Evolutionary conservation across 2,797 vertebrate species (phyloP), one percentile per base, ranked within the genome.

Genomic region (Siniperca obscura): DNA sequence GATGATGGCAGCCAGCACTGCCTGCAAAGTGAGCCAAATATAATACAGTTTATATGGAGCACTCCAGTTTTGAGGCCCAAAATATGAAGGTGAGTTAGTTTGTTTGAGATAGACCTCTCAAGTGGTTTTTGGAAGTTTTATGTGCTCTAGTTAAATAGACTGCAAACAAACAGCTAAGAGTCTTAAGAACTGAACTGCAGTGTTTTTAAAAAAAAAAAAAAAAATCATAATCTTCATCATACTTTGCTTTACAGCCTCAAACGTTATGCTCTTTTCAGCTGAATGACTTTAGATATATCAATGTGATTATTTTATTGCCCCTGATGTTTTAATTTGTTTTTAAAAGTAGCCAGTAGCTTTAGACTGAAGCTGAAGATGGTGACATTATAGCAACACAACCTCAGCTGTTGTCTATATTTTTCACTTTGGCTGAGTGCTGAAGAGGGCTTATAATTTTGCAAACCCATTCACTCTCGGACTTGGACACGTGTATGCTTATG

Each of bases 1-100:
- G 75, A 99, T 95, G 76, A 96, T 96, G 62, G 97, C 95, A 17
- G 98, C 93, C 91, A 99, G 89, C 75, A 98, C 96, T 0, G 98
- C 97, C 98, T 99, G 89, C 40, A 87, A 50, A 68, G 34, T 38
- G 11, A 82, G n/a, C 34, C n/a, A 70, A 53, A 80, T 14, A 34
- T 10, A 50, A 30, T 34, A 27, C 53, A 69, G 34, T 65, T 76
- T 2, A 44, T n/a, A 42, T 9, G 1, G n/a, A 67, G 27, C 9
- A 8, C 9, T 34, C 3, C 13, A 17, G 25, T 16, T 81, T 50
- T 27, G 12, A 71, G 38, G 70, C 5, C 19, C 2, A 21, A 69
- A 66, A 70, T 36, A 44, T 36, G n/a, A 62, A 19, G 25, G 2
- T 17, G 16, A 65, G 38, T 50, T 50, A 10, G 52, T 25, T 72